A percentile compares a stretch with the other conserved stretches of the same genome.
These are phyloP conservation scores for Norana najaformis DNA, from an alignment of 2,888 invertebrate species.

Conservation along the genomic window DNA sequence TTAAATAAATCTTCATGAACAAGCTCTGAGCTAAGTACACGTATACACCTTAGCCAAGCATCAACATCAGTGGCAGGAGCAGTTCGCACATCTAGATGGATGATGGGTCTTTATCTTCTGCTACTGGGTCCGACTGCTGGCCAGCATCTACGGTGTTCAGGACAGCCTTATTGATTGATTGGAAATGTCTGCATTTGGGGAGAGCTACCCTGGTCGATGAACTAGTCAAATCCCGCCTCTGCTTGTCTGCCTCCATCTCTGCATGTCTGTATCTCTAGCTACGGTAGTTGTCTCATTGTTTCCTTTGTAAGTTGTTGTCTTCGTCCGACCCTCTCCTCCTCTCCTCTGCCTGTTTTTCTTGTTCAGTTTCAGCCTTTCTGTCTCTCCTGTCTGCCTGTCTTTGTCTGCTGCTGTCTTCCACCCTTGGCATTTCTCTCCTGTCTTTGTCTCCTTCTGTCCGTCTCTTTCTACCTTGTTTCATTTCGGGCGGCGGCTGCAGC, in stretches of 20 bases:
- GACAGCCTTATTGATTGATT: background rate
- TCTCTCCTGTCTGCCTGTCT: background rate
- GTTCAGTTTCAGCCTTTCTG: no score
- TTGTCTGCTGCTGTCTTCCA: background rate
- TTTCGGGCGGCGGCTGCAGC: background rate
- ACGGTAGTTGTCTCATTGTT: no score
- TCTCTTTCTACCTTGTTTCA: no score
- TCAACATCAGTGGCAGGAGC: background rate
- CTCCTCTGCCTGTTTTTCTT: no score
- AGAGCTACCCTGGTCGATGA: background rate
- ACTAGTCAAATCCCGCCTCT: background rate
- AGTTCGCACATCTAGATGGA: background rate
- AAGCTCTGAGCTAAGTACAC: background rate
- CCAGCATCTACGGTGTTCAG: background rate
- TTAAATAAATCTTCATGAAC: constrained; percentile 5
- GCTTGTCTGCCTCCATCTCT: no score
- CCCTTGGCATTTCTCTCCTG: background rate
- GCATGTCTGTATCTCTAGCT: no score
- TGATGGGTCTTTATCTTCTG: background rate
- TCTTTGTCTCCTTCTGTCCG: background rate
- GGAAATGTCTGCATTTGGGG: background rate
- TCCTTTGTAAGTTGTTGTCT: no score
- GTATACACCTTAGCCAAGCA: constrained; percentile 13
- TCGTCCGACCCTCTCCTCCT: background rate
- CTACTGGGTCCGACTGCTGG: background rate